Percentiles rank a stretch among this genome's conserved stretches.
phyloP scores from a whole-genome alignment of 2,797 vertebrate species.

The Lepidocolaptes lacrymiger region DNA sequence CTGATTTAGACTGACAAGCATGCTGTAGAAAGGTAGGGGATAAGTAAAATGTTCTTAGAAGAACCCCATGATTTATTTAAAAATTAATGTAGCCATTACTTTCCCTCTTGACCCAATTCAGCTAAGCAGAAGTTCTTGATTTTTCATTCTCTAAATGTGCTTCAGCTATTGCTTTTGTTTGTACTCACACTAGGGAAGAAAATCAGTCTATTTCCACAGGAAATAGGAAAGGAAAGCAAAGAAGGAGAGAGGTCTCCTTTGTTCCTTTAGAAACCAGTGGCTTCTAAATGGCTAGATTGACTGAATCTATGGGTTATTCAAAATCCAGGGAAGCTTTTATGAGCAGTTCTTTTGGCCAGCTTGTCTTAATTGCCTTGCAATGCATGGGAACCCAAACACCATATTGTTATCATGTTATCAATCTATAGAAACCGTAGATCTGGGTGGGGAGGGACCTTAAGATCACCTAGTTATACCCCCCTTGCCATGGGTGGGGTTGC shows the following conservation, averaged over 20 bases:
- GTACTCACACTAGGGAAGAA: background rate
- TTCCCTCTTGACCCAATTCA: background rate
- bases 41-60: background rate
- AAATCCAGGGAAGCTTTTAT: background rate
- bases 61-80: background rate
- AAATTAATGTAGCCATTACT: background rate
- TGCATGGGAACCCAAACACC: rapidly evolving
- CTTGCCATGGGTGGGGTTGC: background rate
- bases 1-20: background rate
- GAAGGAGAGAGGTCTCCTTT: background rate
- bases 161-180: background rate
- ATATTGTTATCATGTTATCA: background rate
- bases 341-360: background rate
- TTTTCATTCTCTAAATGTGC: background rate
- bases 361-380: background rate
- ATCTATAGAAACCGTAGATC: background rate
- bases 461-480: rapidly evolving
- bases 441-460: background rate
- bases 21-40: background rate
- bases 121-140: background rate
- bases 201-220: background rate
- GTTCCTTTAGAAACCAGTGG: background rate
- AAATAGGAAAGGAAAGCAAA: background rate
- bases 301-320: background rate
- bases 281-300: background rate